These are phyloP conservation scores for Furnarius figulus DNA, from an alignment of 2,113 vertebrate genomes.

Conservation along the genomic window DNA sequence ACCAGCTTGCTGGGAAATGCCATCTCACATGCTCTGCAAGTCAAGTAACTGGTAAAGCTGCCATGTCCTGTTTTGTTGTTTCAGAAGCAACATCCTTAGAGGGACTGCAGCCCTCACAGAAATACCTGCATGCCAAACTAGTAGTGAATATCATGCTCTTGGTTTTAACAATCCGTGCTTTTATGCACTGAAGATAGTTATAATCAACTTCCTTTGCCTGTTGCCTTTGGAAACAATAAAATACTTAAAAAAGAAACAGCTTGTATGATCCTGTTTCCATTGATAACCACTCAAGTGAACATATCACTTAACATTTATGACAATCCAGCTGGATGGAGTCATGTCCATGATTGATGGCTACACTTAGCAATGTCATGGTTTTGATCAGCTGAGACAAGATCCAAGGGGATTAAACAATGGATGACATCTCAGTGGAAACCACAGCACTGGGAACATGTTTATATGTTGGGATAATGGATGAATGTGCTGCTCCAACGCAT, in stretches of 20 bases:
- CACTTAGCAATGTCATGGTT: constrained; percentile 24
- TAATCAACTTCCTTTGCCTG: background rate
- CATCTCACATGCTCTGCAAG: background rate
- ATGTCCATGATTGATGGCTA: constrained; percentile 29
- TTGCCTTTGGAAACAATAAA: constrained; percentile 6
- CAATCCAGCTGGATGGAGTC: constrained; percentile 7
- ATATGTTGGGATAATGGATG: constrained; percentile 49
- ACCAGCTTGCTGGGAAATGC: background rate
- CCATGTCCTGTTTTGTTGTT: background rate
- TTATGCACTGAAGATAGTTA: background rate
- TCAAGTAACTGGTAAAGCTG: background rate
- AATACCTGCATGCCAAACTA: background rate
- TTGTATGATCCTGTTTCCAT: background rate
- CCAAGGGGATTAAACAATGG: constrained; percentile 42
- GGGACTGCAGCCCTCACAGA: background rate
- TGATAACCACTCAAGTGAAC: background rate
- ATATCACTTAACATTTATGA: constrained; percentile 23
- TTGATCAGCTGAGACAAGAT: constrained; percentile 48
- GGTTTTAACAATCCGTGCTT: background rate
- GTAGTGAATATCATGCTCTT: background rate
- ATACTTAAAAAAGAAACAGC: background rate
- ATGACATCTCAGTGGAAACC: constrained; percentile 64
- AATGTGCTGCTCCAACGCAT: constrained; percentile 29
- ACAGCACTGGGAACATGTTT: background rate
- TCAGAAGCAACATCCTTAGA: background rate